Base-by-base conservation (phyloP, 2,888 invertebrate species). In the Piscicola geometra region DNA sequence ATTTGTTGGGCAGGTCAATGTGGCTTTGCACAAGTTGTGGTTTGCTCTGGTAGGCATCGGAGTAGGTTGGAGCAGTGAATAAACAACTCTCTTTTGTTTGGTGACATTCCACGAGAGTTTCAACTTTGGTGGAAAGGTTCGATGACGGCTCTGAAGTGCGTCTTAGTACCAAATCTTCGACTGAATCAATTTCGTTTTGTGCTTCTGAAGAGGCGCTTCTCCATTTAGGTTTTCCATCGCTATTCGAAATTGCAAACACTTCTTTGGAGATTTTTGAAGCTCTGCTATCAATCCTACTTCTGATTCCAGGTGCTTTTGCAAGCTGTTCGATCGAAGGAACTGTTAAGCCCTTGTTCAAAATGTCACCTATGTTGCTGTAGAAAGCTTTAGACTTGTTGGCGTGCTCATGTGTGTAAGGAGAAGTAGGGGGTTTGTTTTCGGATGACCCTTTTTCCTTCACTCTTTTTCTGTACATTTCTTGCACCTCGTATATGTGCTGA, bases 161-260 rank as follows among this genome's bases (percentile, higher is more conserved):
- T 35, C 73, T 47, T 2, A 73, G 25, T 21, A 60, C 35, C n/a
- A 35, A 30, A 5, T 73, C 73, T 15, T 30, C 30, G n/a, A n/a
- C 18, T 0, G 64, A 52, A 30, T 52, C 52, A 33, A 30, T n/a
- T 3, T 15, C 73, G 1, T 52, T 73, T 9, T 52, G 56, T 1
- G 73, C 36, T 32, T 73, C 73, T 35, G 73, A 73, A 28, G 73
- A 73, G n/a, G 64, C 64, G 35, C 73, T 73, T 35, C 73, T 73
- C 73, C 73, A 73, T 30, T 73, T 73, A 25, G 64, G 25, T 33
- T 33, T 35, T 3, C 33, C 33, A 32, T 33, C 64, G 25, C 64
- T 33, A 9, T 60, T 30, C n/a, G 33, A 35, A 33, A 3, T 3
- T n/a, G 35, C 28, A 15, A 35, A 33, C 3, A 67, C 28, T n/a